Percentiles rank a stretch among this genome's conserved stretches.
Conservation (phyloP, 2,888 invertebrate species). For the Leptinotarsa haldemani region DNA sequence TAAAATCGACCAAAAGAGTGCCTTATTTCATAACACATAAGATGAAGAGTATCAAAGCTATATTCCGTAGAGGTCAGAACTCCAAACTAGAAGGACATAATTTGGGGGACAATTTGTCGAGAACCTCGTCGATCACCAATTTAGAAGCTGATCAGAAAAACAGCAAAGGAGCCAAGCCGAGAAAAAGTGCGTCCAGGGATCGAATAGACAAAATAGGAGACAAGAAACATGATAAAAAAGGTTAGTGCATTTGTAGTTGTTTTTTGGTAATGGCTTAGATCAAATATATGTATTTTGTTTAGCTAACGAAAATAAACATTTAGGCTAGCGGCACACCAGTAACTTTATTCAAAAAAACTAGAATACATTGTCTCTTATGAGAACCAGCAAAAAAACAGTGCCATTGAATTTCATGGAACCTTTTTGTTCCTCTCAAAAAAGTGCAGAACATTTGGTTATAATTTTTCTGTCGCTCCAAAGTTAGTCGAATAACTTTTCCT, state of each 20-base stretch:
- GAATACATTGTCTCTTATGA: no score
- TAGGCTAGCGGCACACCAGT: no score
- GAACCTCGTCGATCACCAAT: slow-evolving; percentile 75
- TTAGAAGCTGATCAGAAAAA: slow-evolving; percentile 73
- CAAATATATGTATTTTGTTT: no score
- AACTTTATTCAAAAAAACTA: no score
- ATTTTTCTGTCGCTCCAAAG: no score
- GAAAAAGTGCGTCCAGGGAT: slow-evolving; percentile 64
- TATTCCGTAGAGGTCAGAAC: slow-evolving; percentile 88
- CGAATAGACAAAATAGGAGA: slow-evolving; percentile 58
- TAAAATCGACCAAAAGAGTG: slow-evolving; percentile 36
- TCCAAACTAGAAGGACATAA: slow-evolving; percentile 64
- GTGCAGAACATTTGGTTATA: no score
- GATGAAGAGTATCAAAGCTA: slow-evolving; percentile 93
- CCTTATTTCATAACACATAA: slow-evolving; percentile 58
- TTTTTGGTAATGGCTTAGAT: no score
- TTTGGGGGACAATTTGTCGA: slow-evolving; percentile 66
- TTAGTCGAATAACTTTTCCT: no score
- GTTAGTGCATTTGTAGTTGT: slow-evolving; percentile 41
- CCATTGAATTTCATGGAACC: no score
- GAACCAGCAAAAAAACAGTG: no score
- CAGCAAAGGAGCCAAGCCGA: slow-evolving; percentile 67
- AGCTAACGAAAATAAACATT: no score
- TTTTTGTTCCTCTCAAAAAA: no score
- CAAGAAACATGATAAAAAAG: slow-evolving; percentile 60